Evolutionary conservation across 2,797 vertebrate genomes (phyloP).

Genomic region (Vireo griseus): DNA sequence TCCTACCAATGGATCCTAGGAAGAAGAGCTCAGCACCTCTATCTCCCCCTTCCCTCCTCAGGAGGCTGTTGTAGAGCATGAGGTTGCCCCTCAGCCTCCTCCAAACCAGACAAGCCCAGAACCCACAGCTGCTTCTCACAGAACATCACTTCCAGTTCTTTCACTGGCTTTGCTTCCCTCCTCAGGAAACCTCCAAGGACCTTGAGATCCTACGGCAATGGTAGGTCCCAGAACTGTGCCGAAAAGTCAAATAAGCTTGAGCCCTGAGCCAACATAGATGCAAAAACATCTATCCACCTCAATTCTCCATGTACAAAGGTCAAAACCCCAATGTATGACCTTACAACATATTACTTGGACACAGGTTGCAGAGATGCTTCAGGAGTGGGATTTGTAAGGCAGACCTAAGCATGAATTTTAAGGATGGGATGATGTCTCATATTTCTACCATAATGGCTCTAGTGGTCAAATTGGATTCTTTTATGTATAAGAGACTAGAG

Average conservation of each 20-base stretch:
- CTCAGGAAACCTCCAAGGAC: neutral
- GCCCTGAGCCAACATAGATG: neutral
- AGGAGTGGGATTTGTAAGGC: neutral
- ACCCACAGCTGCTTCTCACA: neutral
- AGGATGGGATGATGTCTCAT: neutral
- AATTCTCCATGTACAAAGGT: neutral
- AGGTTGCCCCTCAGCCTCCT: neutral
- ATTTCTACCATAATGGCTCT: neutral
- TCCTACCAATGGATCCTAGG: neutral
- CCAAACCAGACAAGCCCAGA: neutral
- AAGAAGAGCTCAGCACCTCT: neutral
- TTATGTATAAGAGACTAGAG: neutral
- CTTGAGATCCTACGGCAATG: neutral
- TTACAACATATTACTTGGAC: fast-evolving
- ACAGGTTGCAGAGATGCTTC: neutral
- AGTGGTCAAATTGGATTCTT: neutral
- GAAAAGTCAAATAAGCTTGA: neutral
- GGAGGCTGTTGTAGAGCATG: neutral
- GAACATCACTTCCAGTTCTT: neutral
- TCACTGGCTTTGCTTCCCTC: neutral
- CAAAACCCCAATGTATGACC: neutral
- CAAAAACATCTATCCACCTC: neutral
- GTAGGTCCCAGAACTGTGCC: neutral
- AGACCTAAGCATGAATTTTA: neutral
- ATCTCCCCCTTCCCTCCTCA: neutral